Base-by-base conservation (phyloP, 1,140 invertebrate species). In the Euglossa dilemma region DNA sequence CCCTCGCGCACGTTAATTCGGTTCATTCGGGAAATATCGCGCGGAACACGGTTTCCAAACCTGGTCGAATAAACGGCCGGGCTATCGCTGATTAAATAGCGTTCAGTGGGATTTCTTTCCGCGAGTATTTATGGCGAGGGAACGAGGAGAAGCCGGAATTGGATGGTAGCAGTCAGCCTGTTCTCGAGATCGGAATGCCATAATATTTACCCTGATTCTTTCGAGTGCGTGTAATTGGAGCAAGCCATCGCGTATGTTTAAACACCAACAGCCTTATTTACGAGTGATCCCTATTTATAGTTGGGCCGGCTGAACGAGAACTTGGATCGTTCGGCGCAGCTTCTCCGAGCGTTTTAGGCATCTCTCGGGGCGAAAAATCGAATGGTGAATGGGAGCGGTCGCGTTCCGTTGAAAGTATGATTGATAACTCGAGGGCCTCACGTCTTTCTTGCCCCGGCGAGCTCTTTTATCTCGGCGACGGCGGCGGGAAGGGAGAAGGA, bases 161-260 rank as follows among this genome's bases (percentile, higher is more conserved):
- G 52, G 11, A 56, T 70, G 20, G 28, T 12, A 8, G 8, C 18
- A 12, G 36, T 36, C 20, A 23, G 14, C 23, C 50, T 36, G 11
- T 18, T 16, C 11, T 20, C 20, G n/a, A 56, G 50, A n/a, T 56
- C 4, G 20, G 28, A 56, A 43, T 43, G 20, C 14, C 28, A 52
- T 54, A 23, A 71, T 36, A 56, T 56, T 56, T 72, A 54, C 20
- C 52, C 56, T 72, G 28, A 36, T 54, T 72, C 20, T 56, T 72
- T 6, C 28, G 4, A 56, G 11, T 50, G 3, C n/a, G 12, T 25
- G 45, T 56, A 72, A 72, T 56, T 72, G 28, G 70, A 56, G 7
- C 52, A 72, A 72, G 20, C 70, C 56, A 36, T 56, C 20, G 3
- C 9, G 12, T 16, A 6, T 7, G 14, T 47, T 47, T 25, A 69